Conservation (phyloP, 2,113 vertebrate genomes). For the Neodon shergylaensis region DNA sequence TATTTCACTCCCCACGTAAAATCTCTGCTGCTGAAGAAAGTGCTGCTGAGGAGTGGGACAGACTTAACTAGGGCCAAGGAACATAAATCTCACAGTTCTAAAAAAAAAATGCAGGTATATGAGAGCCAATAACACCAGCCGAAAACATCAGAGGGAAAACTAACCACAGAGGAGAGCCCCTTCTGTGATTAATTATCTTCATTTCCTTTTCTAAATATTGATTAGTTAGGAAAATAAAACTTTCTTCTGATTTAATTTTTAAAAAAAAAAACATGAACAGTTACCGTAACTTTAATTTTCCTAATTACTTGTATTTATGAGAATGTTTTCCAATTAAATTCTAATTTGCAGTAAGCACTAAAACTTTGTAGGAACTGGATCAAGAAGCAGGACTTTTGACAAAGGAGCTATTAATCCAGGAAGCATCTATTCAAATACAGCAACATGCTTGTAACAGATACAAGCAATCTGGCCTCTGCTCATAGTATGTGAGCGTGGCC, state of each 20-base stretch:
- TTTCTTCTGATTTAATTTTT: constrained; percentile 53
- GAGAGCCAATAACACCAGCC: constrained; percentile 36
- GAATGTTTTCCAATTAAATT: constrained; percentile 71
- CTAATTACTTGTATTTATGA: constrained; percentile 74
- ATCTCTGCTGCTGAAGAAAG: background rate
- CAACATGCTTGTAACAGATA: background rate
- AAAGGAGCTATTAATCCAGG: constrained; percentile 38
- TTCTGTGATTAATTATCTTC: constrained; percentile 68
- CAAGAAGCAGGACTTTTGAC: constrained; percentile 59
- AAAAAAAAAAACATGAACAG: constrained; percentile 67
- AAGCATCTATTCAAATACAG: constrained; percentile 48
- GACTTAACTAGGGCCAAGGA: constrained; percentile 46
- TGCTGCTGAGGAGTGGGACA: constrained; percentile 7
- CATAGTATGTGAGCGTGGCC: background rate
- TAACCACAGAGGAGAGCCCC: constrained; percentile 29
- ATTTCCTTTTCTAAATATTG: constrained; percentile 67
- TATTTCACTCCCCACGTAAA: constrained; percentile 22
- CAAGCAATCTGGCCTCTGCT: background rate
- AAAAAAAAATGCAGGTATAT: constrained; percentile 25
- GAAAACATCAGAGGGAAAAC: constrained; percentile 56
- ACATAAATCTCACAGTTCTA: background rate
- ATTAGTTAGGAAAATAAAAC: constrained; percentile 70
- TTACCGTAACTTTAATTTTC: constrained; percentile 69
- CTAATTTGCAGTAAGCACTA: constrained; percentile 71
- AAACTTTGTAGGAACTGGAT: constrained; percentile 58